Evolutionary conservation across 2,797 vertebrate species (phyloP).

Genomic region (Melanotaenia pygmaea): DNA sequence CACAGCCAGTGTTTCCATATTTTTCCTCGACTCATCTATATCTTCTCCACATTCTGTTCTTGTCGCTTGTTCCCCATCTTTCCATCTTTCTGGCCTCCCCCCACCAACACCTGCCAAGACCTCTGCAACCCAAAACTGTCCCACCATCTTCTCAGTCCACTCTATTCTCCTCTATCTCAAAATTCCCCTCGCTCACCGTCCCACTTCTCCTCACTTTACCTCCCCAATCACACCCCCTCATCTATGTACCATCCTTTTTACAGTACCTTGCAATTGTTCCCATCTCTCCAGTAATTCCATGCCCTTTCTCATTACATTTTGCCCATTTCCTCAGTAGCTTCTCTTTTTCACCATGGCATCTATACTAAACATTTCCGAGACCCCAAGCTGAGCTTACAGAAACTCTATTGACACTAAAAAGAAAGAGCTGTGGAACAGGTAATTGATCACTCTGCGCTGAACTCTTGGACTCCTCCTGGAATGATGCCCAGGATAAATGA

Average conservation of each 20-base stretch:
- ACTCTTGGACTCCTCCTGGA: conserved; percentile 17
- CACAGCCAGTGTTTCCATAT: background rate
- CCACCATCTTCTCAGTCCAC: conserved; percentile 7
- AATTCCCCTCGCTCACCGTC: conserved; percentile 8
- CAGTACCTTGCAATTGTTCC: background rate
- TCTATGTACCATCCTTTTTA: background rate
- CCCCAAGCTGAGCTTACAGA: conserved; percentile 10
- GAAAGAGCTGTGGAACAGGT: conserved; percentile 26
- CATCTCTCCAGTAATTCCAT: background rate
- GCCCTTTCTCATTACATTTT: background rate
- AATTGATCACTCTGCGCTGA: conserved; percentile 26
- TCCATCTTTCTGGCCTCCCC: conserved; percentile 7
- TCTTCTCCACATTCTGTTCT: conserved; percentile 6
- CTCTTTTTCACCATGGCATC: background rate
- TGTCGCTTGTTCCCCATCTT: background rate
- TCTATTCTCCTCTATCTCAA: conserved; percentile 32
- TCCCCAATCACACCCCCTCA: conserved; percentile 3
- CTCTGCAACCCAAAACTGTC: conserved; percentile 18
- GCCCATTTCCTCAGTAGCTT: background rate
- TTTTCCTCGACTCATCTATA: background rate
- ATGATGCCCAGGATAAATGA: conserved; percentile 18
- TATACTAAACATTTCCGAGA: conserved; percentile 19
- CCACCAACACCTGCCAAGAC: conserved; percentile 7
- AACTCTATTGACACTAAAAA: conserved; percentile 10
- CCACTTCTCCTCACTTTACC: conserved; percentile 2